Evolutionary conservation across 2,888 invertebrate genomes (phyloP).

Genomic region (Bruchidius siliquastri): DNA sequence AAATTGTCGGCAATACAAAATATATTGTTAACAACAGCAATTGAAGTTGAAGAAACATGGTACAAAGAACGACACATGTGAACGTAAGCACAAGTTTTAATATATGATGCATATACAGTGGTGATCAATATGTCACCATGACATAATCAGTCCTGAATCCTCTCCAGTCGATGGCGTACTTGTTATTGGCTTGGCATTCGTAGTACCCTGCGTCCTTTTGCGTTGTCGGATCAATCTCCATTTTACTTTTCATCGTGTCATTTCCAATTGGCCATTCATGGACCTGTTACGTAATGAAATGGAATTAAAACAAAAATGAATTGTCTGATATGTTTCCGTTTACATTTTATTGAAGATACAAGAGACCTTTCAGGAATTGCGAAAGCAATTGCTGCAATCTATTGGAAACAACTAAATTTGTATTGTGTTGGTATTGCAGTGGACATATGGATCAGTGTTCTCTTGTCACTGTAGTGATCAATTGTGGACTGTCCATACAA

Average conservation of each 20-base stretch:
- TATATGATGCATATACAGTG: background rate
- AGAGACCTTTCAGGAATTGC: too few species aligned
- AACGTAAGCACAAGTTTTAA: background rate
- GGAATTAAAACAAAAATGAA: conserved; percentile 4
- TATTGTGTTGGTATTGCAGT: too few species aligned
- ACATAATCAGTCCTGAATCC: conserved; percentile 64
- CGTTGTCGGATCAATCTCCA: conserved; percentile 70
- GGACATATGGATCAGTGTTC: too few species aligned
- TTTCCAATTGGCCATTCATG: conserved; percentile 64
- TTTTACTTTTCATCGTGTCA: conserved; percentile 64
- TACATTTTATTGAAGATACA: too few species aligned
- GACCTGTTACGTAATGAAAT: conserved; percentile 43
- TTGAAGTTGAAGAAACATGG: too few species aligned
- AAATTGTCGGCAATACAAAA: too few species aligned
- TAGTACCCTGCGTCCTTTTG: conserved; percentile 69
- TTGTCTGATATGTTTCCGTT: too few species aligned
- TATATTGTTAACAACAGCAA: too few species aligned
- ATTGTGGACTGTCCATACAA: too few species aligned
- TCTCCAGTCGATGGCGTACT: conserved; percentile 63
- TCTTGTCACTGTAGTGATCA: too few species aligned
- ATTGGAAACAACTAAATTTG: too few species aligned
- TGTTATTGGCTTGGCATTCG: conserved; percentile 69
- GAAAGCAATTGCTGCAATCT: too few species aligned
- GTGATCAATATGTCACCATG: conserved; percentile 49
- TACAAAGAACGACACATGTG: background rate